Evolutionary conservation across 2,888 invertebrate species (phyloP), one percentile per base, ranked within the genome.

Genomic region (Polyommatus icarus): DNA sequence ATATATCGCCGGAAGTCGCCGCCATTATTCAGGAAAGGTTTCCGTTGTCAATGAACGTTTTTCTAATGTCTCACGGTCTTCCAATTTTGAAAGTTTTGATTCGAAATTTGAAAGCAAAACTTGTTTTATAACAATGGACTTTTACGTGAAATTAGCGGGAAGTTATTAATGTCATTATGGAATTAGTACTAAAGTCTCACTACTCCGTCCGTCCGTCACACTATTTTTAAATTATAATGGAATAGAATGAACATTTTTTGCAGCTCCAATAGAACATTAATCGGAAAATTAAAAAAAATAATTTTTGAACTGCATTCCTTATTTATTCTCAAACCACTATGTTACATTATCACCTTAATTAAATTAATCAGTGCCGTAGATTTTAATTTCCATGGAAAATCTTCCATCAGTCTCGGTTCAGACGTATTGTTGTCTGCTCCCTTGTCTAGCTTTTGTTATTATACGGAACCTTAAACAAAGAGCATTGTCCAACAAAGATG

Each of bases 1-100:
- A 93, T 93, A 93, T 93, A 93, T 93, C 90, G 86, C 91, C 89
- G 93, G 93, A 92, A 90, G 91, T 90, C 84, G 87, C 87, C 85
- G 84, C 91, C 90, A 93, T 93, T 93, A 93, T 92, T 93, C 90
- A 92, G 90, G 88, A 90, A 91, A 88, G 91, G 88, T 86, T 90
- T 90, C 90, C 89, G 90, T 89, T 89, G 91, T 89, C 91, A 89
- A 89, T 89, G 89, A 88, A 88, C 84, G 87, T 85, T 91, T 92
- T 83, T 50, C 77, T 73, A 73, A 73, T 72, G 77, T 77, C 46
- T 77, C 71, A 57, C n/a, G 77, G 32, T n/a, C 54, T 61, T 61
- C 6, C 46, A 29, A 29, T 3, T 67, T 59, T 59, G 57, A 59
- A 59, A 59, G 20, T 59, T 59, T 59, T 0, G 3, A 20, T 59